These are phyloP conservation scores for Ascidia mentula DNA, from an alignment of 23 tunicate genomes.

Conservation along the genomic window DNA sequence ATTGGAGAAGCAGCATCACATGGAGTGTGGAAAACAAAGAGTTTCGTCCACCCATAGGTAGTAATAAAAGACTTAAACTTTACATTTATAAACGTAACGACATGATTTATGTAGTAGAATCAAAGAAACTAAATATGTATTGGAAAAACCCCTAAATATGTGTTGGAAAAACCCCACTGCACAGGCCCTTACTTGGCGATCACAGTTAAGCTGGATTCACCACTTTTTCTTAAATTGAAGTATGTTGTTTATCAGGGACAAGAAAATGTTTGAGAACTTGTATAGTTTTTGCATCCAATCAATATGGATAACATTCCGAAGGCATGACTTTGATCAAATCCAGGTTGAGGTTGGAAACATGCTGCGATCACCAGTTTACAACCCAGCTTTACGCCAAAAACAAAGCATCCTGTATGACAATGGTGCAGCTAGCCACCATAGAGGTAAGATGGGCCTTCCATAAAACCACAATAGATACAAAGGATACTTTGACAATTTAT, in stretches of 20 bases:
- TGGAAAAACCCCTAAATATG: no score
- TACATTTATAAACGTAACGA: not conserved
- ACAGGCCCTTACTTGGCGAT: no score
- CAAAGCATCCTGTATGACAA: not conserved
- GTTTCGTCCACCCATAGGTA: conserved; percentile 80
- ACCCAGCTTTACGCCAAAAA: conserved; percentile 49
- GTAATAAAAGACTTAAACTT: not conserved
- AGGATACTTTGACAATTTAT: no score
- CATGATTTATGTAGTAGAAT: not conserved
- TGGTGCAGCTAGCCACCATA: no score
- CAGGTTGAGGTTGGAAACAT: conserved; percentile 77
- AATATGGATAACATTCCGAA: conserved; percentile 67
- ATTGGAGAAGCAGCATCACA: conserved; percentile 78
- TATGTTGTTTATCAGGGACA: conserved; percentile 58
- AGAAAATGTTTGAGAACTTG: conserved; percentile 77
- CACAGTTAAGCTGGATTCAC: no score
- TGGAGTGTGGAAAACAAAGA: conserved; percentile 87
- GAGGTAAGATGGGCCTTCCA: no score
- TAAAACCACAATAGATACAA: no score
- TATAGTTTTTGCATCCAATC: conserved; percentile 65
- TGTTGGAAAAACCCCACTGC: no score
- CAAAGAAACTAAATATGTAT: no score
- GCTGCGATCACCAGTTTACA: conserved; percentile 79
- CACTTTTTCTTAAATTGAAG: no score
- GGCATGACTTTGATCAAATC: conserved; percentile 55